Percentiles rank a stretch among this genome's conserved stretches.
phyloP scores from a whole-genome alignment of 2,797 vertebrate genomes.

The Etheostoma nigrum region DNA sequence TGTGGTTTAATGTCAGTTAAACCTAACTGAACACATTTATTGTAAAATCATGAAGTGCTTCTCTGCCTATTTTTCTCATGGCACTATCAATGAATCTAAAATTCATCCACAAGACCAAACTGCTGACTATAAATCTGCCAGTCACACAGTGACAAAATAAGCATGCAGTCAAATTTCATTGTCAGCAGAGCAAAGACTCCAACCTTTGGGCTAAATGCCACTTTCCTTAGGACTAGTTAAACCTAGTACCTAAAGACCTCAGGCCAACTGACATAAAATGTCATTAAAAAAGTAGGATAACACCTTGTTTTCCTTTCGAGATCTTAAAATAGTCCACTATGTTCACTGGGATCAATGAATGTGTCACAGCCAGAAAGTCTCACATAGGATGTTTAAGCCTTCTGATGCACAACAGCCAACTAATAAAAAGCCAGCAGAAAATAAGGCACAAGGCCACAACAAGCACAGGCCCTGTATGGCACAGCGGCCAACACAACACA shows the following conservation, averaged over 20 bases:
- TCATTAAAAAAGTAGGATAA: too few species aligned
- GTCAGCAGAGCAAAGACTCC: neutral
- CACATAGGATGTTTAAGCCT: neutral
- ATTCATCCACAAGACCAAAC: neutral
- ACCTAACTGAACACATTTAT: neutral
- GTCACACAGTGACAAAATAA: neutral
- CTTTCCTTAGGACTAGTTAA: neutral
- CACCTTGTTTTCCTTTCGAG: neutral
- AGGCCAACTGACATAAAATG: neutral
- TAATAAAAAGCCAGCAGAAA: slow-evolving; percentile 2
- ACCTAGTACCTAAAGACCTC: neutral
- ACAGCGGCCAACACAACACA: neutral
- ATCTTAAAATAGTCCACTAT: neutral
- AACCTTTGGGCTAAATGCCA: neutral
- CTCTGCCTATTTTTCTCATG: neutral
- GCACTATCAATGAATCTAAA: neutral
- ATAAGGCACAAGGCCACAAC: neutral
- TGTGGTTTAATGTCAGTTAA: neutral
- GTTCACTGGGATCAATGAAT: neutral
- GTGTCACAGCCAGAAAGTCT: neutral
- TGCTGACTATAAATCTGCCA: too few species aligned
- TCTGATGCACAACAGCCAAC: neutral
- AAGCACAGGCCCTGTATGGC: neutral
- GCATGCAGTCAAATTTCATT: neutral
- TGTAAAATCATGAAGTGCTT: neutral